phyloP scores from a whole-genome alignment of 2,888 invertebrate species.

The Tigriopus californicus region DNA sequence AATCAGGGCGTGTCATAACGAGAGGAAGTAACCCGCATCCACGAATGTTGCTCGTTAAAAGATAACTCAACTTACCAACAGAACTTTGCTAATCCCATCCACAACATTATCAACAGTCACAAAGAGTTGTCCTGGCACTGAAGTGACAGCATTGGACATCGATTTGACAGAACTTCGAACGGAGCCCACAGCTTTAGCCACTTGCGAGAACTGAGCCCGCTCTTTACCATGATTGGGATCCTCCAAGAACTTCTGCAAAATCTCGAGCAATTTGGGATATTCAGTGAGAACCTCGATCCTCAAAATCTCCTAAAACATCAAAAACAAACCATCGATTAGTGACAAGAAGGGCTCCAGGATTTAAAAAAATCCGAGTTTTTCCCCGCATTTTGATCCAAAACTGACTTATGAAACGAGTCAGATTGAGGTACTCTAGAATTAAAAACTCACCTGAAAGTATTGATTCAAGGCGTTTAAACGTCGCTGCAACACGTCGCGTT shows the following conservation, averaged over 20 bases:
- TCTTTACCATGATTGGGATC: conserved; percentile 44
- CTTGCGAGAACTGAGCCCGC: background rate
- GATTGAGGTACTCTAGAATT: no score
- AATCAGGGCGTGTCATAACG: no score
- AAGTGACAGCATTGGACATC: conserved; percentile 51
- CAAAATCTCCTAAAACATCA: conserved; percentile 24
- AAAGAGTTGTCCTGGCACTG: conserved; percentile 68
- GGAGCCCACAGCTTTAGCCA: no score
- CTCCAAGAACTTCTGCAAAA: conserved; percentile 44
- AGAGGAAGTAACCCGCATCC: no score
- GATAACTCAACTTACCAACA: no score
- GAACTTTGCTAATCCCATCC: conserved; percentile 58
- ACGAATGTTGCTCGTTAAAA: no score
- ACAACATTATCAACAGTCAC: conserved; percentile 67
- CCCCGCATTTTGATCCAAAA: no score
- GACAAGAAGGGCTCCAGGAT: no score
- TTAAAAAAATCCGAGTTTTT: no score
- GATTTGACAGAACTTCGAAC: conserved; percentile 44
- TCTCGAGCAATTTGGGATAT: conserved; percentile 41
- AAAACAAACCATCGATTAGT: no score
- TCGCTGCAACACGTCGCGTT: conserved; percentile 29
- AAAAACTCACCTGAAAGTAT: no score
- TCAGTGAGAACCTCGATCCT: conserved; percentile 38
- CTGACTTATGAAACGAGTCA: no score
- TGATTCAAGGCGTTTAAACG: conserved; percentile 24